Conservation (phyloP, 1,140 invertebrate genomes). For the Drosophila tristis region DNA sequence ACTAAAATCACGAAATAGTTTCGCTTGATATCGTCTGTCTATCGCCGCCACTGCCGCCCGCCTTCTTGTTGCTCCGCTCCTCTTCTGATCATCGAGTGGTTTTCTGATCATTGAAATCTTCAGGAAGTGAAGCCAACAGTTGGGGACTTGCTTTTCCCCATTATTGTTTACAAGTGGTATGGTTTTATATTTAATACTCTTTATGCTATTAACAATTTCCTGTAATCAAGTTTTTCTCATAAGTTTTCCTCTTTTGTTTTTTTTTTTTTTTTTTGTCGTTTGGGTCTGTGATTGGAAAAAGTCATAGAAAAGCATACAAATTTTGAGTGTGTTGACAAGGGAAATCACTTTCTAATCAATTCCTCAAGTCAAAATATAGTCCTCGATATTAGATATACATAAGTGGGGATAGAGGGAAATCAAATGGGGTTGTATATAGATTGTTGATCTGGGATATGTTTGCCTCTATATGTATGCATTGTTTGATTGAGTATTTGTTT, state of each 20-base stretch:
- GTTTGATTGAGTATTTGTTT: constrained; percentile 45
- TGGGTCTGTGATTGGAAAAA: constrained; percentile 34
- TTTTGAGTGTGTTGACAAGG: constrained; percentile 1
- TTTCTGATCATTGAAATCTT: constrained; percentile 20
- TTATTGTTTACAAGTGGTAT: constrained; percentile 27
- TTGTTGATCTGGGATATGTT: constrained; percentile 67
- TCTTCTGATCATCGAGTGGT: constrained; percentile 18
- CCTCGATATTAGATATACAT: too few species aligned
- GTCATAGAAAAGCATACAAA: constrained; percentile 9
- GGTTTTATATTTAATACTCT: constrained; percentile 43
- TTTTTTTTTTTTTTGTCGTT: constrained; percentile 28
- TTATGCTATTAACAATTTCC: constrained; percentile 77
- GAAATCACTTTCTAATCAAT: constrained; percentile 3
- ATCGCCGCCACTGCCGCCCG: constrained; percentile 35
- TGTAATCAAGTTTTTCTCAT: constrained; percentile 82
- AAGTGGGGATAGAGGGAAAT: constrained; percentile 15
- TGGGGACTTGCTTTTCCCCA: constrained; percentile 31
- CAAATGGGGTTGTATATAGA: constrained; percentile 36
- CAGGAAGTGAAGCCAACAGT: constrained; percentile 38
- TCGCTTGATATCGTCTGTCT: constrained; percentile 71
- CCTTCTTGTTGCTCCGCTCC: constrained; percentile 5
- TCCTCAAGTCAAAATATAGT: constrained; percentile 18
- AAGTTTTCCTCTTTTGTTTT: constrained; percentile 50
- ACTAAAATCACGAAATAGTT: constrained; percentile 83
- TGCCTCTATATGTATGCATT: constrained; percentile 64